Percentiles rank a stretch among this genome's conserved stretches.
Conservation (phyloP, 2,113 vertebrate species). For the Sterrhoptilus dennistouni region DNA sequence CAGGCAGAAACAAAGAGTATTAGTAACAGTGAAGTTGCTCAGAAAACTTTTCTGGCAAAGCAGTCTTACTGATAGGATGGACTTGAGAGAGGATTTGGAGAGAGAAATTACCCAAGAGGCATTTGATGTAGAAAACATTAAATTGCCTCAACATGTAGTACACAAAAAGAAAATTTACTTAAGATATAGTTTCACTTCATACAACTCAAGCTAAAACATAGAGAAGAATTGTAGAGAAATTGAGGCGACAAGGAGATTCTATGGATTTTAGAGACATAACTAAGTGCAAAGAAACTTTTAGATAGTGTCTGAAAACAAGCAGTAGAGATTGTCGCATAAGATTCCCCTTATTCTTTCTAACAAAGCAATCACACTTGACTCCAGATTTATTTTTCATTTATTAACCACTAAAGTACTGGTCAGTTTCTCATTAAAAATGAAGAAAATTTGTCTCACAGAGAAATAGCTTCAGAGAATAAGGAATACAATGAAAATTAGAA, state of each 20-base stretch:
- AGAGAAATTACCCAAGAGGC: background rate
- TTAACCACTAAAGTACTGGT: background rate
- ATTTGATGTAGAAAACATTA: background rate
- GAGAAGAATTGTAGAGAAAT: background rate
- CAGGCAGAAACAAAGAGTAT: background rate
- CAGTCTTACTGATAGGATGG: background rate
- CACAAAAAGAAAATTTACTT: background rate
- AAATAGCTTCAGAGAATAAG: background rate
- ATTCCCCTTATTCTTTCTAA: background rate
- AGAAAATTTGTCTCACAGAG: background rate
- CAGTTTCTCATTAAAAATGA: background rate
- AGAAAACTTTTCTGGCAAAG: background rate
- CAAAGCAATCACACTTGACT: background rate
- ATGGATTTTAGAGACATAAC: background rate
- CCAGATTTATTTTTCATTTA: background rate
- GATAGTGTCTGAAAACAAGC: background rate
- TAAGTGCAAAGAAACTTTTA: background rate
- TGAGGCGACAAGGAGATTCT: background rate
- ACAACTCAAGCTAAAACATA: background rate
- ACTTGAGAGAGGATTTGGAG: background rate
- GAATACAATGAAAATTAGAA: background rate
- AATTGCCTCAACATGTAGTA: background rate
- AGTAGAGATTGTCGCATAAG: background rate
- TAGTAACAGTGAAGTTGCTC: background rate
- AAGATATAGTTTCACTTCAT: background rate